Base-by-base conservation (phyloP, 1,140 invertebrate genomes). In the Zaprionus africanus region DNA sequence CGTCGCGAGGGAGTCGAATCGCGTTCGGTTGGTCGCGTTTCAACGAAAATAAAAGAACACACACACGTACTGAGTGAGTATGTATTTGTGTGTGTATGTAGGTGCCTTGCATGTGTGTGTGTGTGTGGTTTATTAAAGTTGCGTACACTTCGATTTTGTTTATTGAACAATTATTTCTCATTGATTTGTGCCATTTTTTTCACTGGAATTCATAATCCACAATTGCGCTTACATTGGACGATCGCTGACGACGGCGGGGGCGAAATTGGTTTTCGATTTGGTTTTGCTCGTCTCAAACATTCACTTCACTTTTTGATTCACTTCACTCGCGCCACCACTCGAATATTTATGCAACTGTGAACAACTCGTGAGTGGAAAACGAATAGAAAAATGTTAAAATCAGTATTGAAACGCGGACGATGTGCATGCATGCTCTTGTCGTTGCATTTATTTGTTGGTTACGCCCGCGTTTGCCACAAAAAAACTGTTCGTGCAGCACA, bases 401-500 rank as follows among this genome's bases (percentile, higher is more conserved):
- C 60, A 71, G 36, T 68, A 59, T 71, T 43, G 54, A 72, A 76
- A 61, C 57, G 62, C 62, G 62, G 53, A 71, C 61, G 74, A 31
- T 41, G 62, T 28, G 51, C n/a, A 17, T 65, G 56, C 36, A 60
- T 60, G 59, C 68, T 36, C 49, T 64, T 43, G 34, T 46, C 54
- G 67, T 60, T 75, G 61, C 41, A 63, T 74, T 74, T 68, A 63
- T 68, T 76, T 80, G 63, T 82, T 82, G 81, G 72, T 78, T 81
- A 71, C 79, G 76, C 79, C 79, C 80, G 80, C 67, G 79, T 72
- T 81, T 73, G 54, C 69, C 79, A 79, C 60, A 71, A 74, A 51
- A 62, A 13, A 67, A 78, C 43, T 57, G 51, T 63, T 68, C 68
- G 54, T 65, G 61, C 77, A 77, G 54, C 71, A 70, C 17, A 51